Conservation (phyloP, 1,140 invertebrate species). For the Drosophila pruinosa region DNA sequence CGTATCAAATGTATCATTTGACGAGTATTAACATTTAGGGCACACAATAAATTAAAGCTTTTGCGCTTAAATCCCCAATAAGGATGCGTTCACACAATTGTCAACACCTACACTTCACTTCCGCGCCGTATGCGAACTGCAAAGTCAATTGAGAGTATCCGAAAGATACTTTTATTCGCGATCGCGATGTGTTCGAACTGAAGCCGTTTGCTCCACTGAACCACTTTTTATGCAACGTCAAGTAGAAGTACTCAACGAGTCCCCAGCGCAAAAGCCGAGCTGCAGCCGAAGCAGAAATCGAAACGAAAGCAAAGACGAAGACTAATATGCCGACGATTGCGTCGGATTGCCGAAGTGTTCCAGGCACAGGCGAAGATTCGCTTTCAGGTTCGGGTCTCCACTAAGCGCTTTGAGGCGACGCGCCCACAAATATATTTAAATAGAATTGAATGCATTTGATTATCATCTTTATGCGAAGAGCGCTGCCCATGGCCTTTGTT, state of each 20-base stretch:
- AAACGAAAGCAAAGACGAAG: constrained; percentile 7
- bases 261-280: background rate
- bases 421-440: constrained; percentile 12
- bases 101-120: constrained; percentile 59
- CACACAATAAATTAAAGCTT: constrained; percentile 7
- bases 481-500: constrained; percentile 44
- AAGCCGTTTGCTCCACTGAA: constrained; percentile 81
- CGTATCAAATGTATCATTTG: constrained; percentile 2
- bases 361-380: constrained; percentile 40
- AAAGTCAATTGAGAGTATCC: background rate
- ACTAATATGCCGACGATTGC: background rate
- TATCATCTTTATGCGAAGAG: constrained; percentile 24
- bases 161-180: constrained; percentile 29
- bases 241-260: constrained; percentile 55
- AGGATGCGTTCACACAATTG: constrained; percentile 14
- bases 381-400: constrained; percentile 41
- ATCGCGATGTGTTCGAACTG: constrained; percentile 61
- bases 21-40: background rate
- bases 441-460: constrained; percentile 42
- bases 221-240: constrained; percentile 77
- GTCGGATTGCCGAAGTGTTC: background rate
- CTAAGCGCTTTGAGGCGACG: constrained; percentile 6
- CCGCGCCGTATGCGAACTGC: constrained; percentile 24
- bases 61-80: background rate
- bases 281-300: background rate